phyloP scores from a whole-genome alignment of 35 echinoderm and acorn worm genomes.

The Ophiothrix spiculata region DNA sequence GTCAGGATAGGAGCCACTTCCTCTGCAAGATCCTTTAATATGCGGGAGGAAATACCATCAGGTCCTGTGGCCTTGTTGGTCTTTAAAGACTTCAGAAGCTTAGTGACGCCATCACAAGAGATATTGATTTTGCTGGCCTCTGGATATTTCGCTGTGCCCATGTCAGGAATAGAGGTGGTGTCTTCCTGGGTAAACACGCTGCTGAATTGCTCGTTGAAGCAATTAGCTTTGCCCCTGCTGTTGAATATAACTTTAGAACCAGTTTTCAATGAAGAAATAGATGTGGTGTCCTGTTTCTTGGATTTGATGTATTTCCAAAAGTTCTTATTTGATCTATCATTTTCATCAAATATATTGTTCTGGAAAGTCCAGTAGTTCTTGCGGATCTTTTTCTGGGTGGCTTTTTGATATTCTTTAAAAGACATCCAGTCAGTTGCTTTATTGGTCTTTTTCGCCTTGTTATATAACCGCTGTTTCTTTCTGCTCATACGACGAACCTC shows the following conservation, averaged over 20 bases:
- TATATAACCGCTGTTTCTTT: too few species aligned
- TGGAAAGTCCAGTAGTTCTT: slow-evolving; percentile 23
- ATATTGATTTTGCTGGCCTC: background rate
- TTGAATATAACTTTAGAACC: background rate
- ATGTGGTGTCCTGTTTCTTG: background rate
- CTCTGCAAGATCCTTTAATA: background rate
- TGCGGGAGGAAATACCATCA: background rate
- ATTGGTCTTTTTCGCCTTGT: background rate
- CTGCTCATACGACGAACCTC: background rate
- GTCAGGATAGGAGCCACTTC: background rate
- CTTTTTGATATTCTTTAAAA: slow-evolving; percentile 19
- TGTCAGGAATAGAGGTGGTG: slow-evolving; percentile 14
- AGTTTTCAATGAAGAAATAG: background rate
- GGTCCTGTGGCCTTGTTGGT: slow-evolving; percentile 23
- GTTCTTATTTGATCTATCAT: background rate
- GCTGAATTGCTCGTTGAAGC: slow-evolving; percentile 32
- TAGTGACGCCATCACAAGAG: background rate
- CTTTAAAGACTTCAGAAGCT: background rate
- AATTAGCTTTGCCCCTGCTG: background rate
- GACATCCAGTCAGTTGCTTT: background rate
- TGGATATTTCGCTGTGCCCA: background rate
- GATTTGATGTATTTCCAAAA: slow-evolving; percentile 17
- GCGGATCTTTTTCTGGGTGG: background rate
- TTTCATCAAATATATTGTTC: background rate
- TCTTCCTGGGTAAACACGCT: slow-evolving; percentile 45